These are phyloP conservation scores for Tenodera sinensis DNA, from an alignment of 2,888 invertebrate genomes.

Conservation along the genomic window DNA sequence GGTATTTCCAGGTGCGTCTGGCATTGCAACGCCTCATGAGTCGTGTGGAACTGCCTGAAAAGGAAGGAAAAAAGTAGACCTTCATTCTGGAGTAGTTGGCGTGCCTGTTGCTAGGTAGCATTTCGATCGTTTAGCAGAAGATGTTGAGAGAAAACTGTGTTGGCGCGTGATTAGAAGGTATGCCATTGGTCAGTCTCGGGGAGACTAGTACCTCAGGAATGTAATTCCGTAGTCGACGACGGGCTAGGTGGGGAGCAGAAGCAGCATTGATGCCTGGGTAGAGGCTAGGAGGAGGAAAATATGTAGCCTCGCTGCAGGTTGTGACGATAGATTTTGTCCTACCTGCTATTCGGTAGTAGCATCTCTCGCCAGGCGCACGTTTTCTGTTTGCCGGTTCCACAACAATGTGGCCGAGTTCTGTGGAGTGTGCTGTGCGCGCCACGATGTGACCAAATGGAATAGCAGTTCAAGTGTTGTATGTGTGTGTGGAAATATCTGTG, in stretches of 20 bases:
- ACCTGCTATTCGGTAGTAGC: background rate
- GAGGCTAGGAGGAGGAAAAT: slow-evolving; percentile 9
- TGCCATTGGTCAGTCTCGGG: slow-evolving; percentile 18
- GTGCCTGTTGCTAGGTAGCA: slow-evolving; percentile 21
- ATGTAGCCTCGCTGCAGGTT: slow-evolving; percentile 7
- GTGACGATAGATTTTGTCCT: background rate
- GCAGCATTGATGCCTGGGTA: background rate
- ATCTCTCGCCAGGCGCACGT: background rate
- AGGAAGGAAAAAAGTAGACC: slow-evolving; percentile 2
- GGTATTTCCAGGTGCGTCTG: background rate
- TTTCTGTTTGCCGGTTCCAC: background rate
- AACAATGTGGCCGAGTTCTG: background rate
- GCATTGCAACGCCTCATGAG: background rate
- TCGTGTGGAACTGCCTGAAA: slow-evolving; percentile 13
- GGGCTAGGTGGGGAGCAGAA: background rate
- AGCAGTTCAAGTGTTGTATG: background rate
- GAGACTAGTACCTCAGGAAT: slow-evolving; percentile 14
- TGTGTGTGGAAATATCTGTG: background rate
- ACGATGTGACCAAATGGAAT: background rate
- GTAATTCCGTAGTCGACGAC: background rate
- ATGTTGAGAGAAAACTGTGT: slow-evolving; percentile 12
- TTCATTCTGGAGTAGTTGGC: slow-evolving; percentile 3
- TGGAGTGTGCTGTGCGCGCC: background rate
- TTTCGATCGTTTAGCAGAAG: slow-evolving; percentile 20
- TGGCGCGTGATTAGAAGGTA: slow-evolving; percentile 19